Evolutionary conservation across 1,140 invertebrate genomes (phyloP).

Genomic region (Drosophila persimilis): DNA sequence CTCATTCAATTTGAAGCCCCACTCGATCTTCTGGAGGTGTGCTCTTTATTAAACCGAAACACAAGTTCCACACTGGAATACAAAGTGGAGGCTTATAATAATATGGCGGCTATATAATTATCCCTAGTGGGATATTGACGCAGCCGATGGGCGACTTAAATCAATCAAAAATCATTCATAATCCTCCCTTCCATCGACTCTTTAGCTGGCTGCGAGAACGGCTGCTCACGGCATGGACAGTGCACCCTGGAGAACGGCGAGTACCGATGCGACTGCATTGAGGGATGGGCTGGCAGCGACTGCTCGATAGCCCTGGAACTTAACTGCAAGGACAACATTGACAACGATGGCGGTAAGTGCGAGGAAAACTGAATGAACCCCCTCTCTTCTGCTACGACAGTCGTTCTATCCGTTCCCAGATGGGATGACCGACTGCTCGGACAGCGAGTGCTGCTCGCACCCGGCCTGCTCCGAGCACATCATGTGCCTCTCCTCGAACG

Average conservation of each 20-base stretch:
- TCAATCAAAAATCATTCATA: no score
- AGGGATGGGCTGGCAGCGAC: slow-evolving; percentile 95
- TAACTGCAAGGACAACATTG: slow-evolving; percentile 95
- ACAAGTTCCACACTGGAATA: slow-evolving; percentile 14
- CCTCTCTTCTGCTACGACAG: background rate
- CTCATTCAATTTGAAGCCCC: slow-evolving; percentile 56
- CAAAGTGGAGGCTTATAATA: background rate
- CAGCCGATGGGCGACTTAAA: no score
- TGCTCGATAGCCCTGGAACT: slow-evolving; percentile 96
- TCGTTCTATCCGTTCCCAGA: slow-evolving; percentile 85
- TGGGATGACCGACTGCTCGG: slow-evolving; percentile 98
- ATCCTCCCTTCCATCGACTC: background rate
- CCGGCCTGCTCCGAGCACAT: slow-evolving; percentile 93
- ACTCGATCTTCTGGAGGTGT: slow-evolving; percentile 39
- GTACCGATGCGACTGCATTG: slow-evolving; percentile 95
- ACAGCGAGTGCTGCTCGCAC: slow-evolving; percentile 96
- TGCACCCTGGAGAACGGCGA: slow-evolving; percentile 93
- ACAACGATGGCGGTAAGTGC: slow-evolving; percentile 96
- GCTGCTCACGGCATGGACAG: slow-evolving; percentile 94
- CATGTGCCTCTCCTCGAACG: slow-evolving; percentile 96
- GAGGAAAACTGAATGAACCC: background rate
- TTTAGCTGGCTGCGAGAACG: slow-evolving; percentile 97
- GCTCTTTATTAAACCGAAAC: slow-evolving; percentile 52
- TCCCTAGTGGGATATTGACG: no score
- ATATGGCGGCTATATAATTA: no score